A percentile compares a stretch with the other conserved stretches of the same genome.
Conservation (phyloP, 1,140 invertebrate species). For the Drosophila albomicans region DNA sequence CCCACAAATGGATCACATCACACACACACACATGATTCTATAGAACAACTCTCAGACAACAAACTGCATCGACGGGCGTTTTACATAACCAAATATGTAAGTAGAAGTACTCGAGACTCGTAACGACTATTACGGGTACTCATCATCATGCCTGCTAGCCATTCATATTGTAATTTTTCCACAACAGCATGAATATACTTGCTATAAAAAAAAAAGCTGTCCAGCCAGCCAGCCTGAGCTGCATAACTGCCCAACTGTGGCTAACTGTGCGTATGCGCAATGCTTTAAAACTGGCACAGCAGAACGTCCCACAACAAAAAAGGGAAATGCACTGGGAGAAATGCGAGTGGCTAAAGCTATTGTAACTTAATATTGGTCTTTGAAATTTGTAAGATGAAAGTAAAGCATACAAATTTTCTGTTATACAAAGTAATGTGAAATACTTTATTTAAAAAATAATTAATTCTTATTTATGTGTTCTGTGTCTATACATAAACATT, state of each 20-base stretch:
- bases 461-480: no score
- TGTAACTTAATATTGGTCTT: neutral
- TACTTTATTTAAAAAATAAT: no score
- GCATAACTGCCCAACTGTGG: constrained; percentile 16
- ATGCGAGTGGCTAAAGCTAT: no score
- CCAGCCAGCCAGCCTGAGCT: neutral
- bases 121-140: constrained; percentile 22
- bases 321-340: neutral
- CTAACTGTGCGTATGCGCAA: constrained; percentile 53
- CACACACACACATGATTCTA: neutral
- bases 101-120: constrained; percentile 19
- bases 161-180: constrained; percentile 24
- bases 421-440: no score
- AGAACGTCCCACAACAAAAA: constrained; percentile 4
- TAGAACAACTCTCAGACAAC: neutral
- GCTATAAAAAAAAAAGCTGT: constrained; percentile 1
- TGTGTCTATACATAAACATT: no score
- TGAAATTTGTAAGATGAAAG: neutral
- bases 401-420: no score
- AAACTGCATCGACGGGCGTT: constrained; percentile 28
- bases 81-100: constrained; percentile 40
- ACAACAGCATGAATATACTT: neutral
- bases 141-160: constrained; percentile 13
- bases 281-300: constrained; percentile 28
- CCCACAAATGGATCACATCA: constrained; percentile 11